phyloP scores from a whole-genome alignment of 2,113 vertebrate genomes.

The Prunella fulvescens region DNA sequence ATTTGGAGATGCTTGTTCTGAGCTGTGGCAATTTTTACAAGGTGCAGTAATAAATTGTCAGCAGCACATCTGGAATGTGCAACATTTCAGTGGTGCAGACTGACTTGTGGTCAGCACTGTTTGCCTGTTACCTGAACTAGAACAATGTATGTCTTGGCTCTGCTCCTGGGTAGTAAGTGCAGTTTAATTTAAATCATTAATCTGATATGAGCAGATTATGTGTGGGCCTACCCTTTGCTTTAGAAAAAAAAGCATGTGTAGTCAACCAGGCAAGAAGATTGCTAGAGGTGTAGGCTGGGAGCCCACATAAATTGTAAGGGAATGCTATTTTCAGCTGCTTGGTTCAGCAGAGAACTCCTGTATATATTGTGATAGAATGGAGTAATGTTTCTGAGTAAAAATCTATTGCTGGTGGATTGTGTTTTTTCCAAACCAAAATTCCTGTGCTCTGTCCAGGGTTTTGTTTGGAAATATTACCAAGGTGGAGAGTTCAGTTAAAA shows the following conservation, averaged over 20 bases:
- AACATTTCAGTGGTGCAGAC: not conserved
- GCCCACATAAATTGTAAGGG: not conserved
- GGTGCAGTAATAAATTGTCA: not conserved
- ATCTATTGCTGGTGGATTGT: not conserved
- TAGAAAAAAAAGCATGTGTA: not conserved
- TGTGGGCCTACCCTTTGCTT: not conserved
- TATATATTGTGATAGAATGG: not conserved
- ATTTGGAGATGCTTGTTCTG: not conserved
- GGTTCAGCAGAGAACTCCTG: not conserved
- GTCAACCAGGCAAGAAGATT: not conserved
- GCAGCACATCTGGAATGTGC: not conserved
- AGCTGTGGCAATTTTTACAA: not conserved
- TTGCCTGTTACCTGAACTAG: not conserved
- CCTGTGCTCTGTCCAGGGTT: not conserved
- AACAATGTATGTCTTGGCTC: not conserved
- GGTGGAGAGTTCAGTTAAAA: not conserved
- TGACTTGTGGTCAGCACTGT: not conserved
- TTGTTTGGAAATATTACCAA: not conserved
- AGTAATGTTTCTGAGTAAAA: not conserved
- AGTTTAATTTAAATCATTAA: not conserved
- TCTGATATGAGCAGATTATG: not conserved
- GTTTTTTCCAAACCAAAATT: not conserved
- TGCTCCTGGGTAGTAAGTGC: not conserved
- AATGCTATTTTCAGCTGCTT: constrained; percentile 4
- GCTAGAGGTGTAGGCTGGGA: not conserved